Evolutionary conservation across 1,140 invertebrate genomes (phyloP), one percentile per base, ranked within the genome.

Genomic region (Panagrolaimus sp.): DNA sequence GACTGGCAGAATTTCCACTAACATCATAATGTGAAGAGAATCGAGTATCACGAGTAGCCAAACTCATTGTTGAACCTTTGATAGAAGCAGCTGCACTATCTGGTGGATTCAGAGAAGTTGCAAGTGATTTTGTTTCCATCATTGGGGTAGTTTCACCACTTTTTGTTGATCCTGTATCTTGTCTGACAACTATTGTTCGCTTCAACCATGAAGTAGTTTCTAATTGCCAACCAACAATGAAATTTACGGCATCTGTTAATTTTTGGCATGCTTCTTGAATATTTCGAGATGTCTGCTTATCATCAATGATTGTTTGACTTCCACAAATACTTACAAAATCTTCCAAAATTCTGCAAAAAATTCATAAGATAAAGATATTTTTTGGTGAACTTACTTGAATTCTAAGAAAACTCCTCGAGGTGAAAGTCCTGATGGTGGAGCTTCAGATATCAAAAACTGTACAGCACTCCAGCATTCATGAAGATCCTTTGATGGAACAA

Each of bases 141-240:
- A 58, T 58, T 2, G 52, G 52, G 52, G 52, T 58, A 21, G 52
- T 26, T 12, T 58, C 52, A 21, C 52, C 52, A 21, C 21, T 26
- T 28, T 58, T 58, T 21, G 21, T 58, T 21, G 15, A 15, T 8
- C 17, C 17, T 8, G 88, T 88, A 70, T 90, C 90, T 79, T 91
- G 90, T 74, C 90, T 88, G 0, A 95, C 92, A 70, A 91, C 90
- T 65, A 93, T 86, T 84, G 92, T 94, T 74, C 91, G 87, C 75
- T 92, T 86, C 43, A 95, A 81, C 92, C 92, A 95, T 1, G 91
- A 93, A 1, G 92, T 93, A 80, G 93, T 91, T 81, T 93, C 91
- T 65, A 95, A 85, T 78, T 91, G 91, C 10, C 91, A 90, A 32
- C 91, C 91, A 26, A 91, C 92, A 68, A 94, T 90, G 84, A 88